Percentiles rank a stretch among this genome's conserved stretches.
Conservation (phyloP, 2,797 vertebrate species). For the Parambassis ranga region DNA sequence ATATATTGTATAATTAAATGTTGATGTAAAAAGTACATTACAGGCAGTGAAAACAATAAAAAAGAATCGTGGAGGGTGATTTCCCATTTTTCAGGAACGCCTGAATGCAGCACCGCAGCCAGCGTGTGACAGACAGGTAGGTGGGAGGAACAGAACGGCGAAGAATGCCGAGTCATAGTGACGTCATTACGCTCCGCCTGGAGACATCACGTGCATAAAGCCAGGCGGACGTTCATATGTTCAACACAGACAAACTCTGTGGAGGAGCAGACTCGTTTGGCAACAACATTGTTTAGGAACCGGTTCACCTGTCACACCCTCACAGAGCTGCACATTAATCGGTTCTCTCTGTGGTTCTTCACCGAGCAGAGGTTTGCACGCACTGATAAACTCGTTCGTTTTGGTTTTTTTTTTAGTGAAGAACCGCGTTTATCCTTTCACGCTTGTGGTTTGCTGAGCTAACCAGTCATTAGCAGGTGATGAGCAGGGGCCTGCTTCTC, state of each 20-base stretch:
- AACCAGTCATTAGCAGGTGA: conserved; percentile 65
- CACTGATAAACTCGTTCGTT: background rate
- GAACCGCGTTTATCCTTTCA: background rate
- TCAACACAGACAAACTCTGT: background rate
- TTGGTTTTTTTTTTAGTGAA: background rate
- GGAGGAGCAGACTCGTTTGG: background rate
- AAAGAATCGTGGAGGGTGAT: too few relatives aligned
- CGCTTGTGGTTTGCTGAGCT: conserved; percentile 28
- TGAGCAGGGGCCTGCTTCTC: conserved; percentile 65
- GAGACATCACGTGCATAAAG: conserved; percentile 60
- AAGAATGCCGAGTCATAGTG: conserved; percentile 78
- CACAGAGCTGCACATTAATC: background rate
- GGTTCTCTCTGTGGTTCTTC: background rate
- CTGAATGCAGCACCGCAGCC: background rate
- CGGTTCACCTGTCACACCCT: background rate
- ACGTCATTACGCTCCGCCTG: conserved; percentile 52
- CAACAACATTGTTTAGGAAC: background rate
- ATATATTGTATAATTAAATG: too few relatives aligned
- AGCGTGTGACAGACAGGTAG: background rate
- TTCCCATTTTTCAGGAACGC: background rate
- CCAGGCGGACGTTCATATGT: conserved; percentile 35
- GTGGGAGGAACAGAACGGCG: background rate
- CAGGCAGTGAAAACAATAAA: too few relatives aligned
- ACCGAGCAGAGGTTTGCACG: background rate
- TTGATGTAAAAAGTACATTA: too few relatives aligned